phyloP scores from a whole-genome alignment of 2,888 invertebrate species.

The Luffia ferchaultella region DNA sequence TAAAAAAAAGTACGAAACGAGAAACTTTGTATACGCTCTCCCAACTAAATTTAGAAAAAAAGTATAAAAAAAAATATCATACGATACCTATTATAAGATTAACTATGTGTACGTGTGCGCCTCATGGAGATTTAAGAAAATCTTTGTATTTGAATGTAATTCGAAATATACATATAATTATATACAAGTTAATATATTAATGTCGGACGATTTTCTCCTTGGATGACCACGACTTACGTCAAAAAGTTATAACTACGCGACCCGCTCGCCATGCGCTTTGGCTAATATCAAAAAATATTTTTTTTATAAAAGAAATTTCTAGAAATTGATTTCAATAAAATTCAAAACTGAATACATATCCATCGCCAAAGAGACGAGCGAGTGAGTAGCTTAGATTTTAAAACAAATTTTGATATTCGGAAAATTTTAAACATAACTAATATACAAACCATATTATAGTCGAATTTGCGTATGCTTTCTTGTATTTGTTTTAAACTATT shows the following conservation, averaged over 20 bases:
- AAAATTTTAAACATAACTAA: too few relatives aligned
- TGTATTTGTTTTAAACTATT: too few relatives aligned
- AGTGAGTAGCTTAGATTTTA: too few relatives aligned
- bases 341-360: too few relatives aligned
- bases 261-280: not conserved
- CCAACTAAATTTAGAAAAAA: constrained; percentile 59
- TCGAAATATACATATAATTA: constrained; percentile 63
- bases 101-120: constrained; percentile 54
- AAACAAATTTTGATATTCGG: too few relatives aligned
- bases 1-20: constrained; percentile 28
- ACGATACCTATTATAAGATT: constrained; percentile 53
- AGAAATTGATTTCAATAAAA: too few relatives aligned
- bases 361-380: too few relatives aligned
- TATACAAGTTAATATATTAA: constrained; percentile 55
- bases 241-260: constrained; percentile 17
- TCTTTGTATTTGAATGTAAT: constrained; percentile 65
- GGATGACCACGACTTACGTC: constrained; percentile 50
- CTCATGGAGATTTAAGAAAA: constrained; percentile 57
- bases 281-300: not conserved
- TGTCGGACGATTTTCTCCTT: constrained; percentile 57
- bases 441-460: too few relatives aligned
- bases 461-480: too few relatives aligned
- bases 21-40: constrained; percentile 62
- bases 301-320: too few relatives aligned
- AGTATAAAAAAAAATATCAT: constrained; percentile 45